Evolutionary conservation across 2,113 vertebrate genomes (phyloP), one percentile per base, ranked within the genome.

Genomic region (Oncorhynchus masou): DNA sequence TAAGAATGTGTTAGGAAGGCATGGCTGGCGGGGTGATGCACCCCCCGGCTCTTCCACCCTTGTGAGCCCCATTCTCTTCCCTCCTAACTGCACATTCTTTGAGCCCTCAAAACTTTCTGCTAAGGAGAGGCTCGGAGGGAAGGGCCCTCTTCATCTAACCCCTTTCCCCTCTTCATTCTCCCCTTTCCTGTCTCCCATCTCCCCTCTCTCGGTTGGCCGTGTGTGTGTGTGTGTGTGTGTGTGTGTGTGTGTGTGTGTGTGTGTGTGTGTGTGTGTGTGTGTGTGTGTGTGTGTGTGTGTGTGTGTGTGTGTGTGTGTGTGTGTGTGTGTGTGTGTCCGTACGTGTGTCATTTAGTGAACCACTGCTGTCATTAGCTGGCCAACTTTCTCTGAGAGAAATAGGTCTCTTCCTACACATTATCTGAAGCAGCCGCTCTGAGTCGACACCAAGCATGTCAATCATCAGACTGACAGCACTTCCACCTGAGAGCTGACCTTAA

Each of bases 101-200:
- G 73, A 83, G 86, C 79, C 74, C 75, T 74, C 73, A 81, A 88
- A 91, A 90, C 87, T 89, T 91, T 90, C 31, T 39, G n/a, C 68
- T 48, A 9, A 39, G 34, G 68, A 71, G 31, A 70, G 57, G 27
- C 67, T 24, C 31, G 5, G 16, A 66, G 75, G n/a, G 76, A 70
- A 68, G 70, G 70, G 68, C 54, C 80, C 79, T 80, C 77, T 78
- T 80, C 78, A 19, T 74, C 70, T 39, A 29, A 65, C 74, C 73
- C 75, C 72, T 73, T 81, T 22, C 79, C 81, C 79, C 75, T 86
- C 77, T 75, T 85, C 79, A 68, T 73, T 45, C 0, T 73, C 67
- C 22, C 7, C 25, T 12, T 39, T 20, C 64, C 39, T n/a, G 3
- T 57, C 54, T 22, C 8, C 59, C 59, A 8, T n/a, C 59, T 60